A percentile compares a stretch with the other conserved stretches of the same genome.
Conservation (phyloP, 2,797 vertebrate genomes). For the Alca torda region DNA sequence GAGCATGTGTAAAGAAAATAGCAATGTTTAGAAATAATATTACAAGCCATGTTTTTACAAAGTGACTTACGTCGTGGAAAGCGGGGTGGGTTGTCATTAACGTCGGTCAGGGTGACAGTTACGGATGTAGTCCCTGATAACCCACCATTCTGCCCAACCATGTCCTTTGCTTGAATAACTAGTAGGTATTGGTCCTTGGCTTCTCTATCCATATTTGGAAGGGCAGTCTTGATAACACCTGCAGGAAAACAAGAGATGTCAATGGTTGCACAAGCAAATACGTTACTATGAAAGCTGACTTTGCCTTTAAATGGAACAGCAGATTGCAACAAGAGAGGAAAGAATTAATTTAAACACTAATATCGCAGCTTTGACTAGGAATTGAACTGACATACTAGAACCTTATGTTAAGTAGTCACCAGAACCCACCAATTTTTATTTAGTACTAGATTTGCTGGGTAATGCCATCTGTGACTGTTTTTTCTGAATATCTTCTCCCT, state of each 20-base stretch:
- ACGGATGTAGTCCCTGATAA: slow-evolving; percentile 95
- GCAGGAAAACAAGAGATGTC: slow-evolving; percentile 41
- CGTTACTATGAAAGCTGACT: not conserved
- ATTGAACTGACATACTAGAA: not conserved
- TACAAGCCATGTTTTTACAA: not conserved
- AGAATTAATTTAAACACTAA: not conserved
- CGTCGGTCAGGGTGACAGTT: slow-evolving; percentile 92
- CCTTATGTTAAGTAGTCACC: not conserved
- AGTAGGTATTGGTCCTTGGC: slow-evolving; percentile 94
- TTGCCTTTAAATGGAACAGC: not conserved
- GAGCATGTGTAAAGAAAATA: not conserved
- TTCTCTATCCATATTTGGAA: slow-evolving; percentile 97
- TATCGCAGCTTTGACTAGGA: not conserved
- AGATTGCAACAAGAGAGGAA: not conserved
- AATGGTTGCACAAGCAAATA: not conserved
- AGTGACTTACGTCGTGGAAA: slow-evolving; percentile 88
- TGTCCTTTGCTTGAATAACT: slow-evolving; percentile 98
- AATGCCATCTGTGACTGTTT: not conserved
- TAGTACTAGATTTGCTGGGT: not conserved
- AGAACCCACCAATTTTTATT: not conserved
- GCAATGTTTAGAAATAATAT: not conserved
- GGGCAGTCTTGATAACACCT: slow-evolving; percentile 95
- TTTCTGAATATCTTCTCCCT: not conserved
- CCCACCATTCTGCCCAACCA: slow-evolving; percentile 97
- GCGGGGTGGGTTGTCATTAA: slow-evolving; percentile 94